Evolutionary conservation across 2,888 invertebrate genomes (phyloP).

Genomic region (Volucella inanis): DNA sequence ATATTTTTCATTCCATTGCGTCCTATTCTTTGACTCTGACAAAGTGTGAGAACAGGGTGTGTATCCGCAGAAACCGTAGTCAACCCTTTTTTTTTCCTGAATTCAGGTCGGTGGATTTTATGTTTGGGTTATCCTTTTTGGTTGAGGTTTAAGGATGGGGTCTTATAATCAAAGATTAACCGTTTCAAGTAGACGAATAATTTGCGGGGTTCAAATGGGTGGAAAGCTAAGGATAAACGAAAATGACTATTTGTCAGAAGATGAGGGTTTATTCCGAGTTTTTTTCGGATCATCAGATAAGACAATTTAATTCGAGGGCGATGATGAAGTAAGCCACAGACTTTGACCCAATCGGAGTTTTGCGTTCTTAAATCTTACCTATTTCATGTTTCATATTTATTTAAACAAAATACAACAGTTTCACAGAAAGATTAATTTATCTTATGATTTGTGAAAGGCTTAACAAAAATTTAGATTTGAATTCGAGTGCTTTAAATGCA

Average conservation of each 20-base stretch:
- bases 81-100: slow-evolving; percentile 60
- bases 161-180: slow-evolving; percentile 74
- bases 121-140: background rate
- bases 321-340: background rate
- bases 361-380: too few relatives aligned
- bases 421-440: too few relatives aligned
- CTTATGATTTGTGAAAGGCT: too few relatives aligned
- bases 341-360: background rate
- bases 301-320: background rate
- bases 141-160: slow-evolving; percentile 35
- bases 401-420: too few relatives aligned
- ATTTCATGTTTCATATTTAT: too few relatives aligned
- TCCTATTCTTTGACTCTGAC: background rate
- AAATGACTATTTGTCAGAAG: slow-evolving; percentile 59
- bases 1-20: slow-evolving; percentile 60
- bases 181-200: slow-evolving; percentile 75
- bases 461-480: too few relatives aligned
- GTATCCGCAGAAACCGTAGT: slow-evolving; percentile 70
- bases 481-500: too few relatives aligned
- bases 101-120: slow-evolving; percentile 26
- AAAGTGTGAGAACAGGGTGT: slow-evolving; percentile 64
- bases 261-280: slow-evolving; percentile 18
- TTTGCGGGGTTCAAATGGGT: slow-evolving; percentile 76
- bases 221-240: slow-evolving; percentile 69
- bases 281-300: slow-evolving; percentile 64